Evolutionary conservation across 35 echinoderm and acorn worm species (phyloP).

Genomic region (Anneissia japonica): DNA sequence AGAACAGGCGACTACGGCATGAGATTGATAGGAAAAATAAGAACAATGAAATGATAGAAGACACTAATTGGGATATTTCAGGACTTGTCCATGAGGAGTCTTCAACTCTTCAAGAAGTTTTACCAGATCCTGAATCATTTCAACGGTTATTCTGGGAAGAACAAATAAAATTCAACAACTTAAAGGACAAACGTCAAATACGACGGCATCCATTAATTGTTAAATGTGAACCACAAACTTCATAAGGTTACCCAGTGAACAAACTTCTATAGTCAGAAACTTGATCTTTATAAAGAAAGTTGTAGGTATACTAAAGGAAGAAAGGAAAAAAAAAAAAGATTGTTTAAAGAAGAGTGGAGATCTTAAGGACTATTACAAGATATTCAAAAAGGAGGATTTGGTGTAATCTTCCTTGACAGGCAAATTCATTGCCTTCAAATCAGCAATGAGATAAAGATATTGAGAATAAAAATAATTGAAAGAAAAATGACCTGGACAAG

Average conservation of each 20-base stretch:
- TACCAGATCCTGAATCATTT: conserved; percentile 19
- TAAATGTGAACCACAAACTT: too few relatives aligned
- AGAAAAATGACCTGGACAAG: not conserved
- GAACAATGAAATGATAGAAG: not conserved
- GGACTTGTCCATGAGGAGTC: too few relatives aligned
- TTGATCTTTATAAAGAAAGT: too few relatives aligned
- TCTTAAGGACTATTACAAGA: too few relatives aligned
- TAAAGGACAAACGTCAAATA: not conserved
- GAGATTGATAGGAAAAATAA: not conserved
- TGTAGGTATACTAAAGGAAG: too few relatives aligned
- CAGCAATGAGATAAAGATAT: not conserved
- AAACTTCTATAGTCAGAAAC: too few relatives aligned
- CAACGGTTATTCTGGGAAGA: conserved; percentile 25
- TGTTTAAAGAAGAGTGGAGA: too few relatives aligned
- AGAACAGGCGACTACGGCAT: not conserved
- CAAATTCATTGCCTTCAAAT: conserved; percentile 1
- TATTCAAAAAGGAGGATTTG: conserved; percentile 14
- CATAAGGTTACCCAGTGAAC: too few relatives aligned
- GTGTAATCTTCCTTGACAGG: not conserved
- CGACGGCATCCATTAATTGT: conserved; percentile 27
- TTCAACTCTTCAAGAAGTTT: not conserved
- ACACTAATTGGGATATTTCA: not conserved
- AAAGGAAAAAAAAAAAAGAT: too few relatives aligned
- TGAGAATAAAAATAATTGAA: not conserved
- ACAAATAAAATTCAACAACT: conserved; percentile 16